These are phyloP conservation scores for Torymus auratus DNA, from an alignment of 2,888 invertebrate species.

Conservation along the genomic window DNA sequence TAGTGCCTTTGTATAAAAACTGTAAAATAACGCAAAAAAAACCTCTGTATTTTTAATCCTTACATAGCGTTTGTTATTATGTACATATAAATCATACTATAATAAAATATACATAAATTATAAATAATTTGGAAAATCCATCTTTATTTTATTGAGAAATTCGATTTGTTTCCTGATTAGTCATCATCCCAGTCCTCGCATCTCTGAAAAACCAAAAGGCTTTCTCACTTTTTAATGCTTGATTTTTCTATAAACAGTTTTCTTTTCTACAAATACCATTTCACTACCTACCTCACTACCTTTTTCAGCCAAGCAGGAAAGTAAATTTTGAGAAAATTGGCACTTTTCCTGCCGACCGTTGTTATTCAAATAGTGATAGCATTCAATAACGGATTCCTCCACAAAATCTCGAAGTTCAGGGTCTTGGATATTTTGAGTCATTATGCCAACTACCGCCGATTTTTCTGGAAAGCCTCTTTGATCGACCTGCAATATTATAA, in stretches of 20 bases:
- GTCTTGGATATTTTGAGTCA: slow-evolving; percentile 82
- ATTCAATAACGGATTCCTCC: slow-evolving; percentile 84
- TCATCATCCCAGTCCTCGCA: slow-evolving; percentile 86
- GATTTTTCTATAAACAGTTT: not conserved
- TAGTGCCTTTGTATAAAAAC: slow-evolving; percentile 58
- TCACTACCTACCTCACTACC: slow-evolving; percentile 78
- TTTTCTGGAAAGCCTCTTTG: slow-evolving; percentile 83
- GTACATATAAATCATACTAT: slow-evolving; percentile 52
- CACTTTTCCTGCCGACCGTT: slow-evolving; percentile 80
- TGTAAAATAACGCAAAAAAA: slow-evolving; percentile 55
- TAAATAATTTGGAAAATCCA: slow-evolving; percentile 9
- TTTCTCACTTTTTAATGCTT: slow-evolving; percentile 25
- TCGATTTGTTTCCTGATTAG: slow-evolving; percentile 44
- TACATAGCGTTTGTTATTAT: slow-evolving; percentile 52
- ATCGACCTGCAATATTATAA: slow-evolving; percentile 77
- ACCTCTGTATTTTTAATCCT: slow-evolving; percentile 52
- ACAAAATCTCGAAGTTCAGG: slow-evolving; percentile 83
- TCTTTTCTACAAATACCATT: not conserved
- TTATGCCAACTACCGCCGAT: slow-evolving; percentile 80
- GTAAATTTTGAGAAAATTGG: slow-evolving; percentile 81
- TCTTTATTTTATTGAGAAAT: not conserved
- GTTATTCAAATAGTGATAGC: slow-evolving; percentile 80
- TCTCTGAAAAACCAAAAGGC: slow-evolving; percentile 74
- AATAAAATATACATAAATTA: slow-evolving; percentile 44
- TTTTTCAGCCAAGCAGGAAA: slow-evolving; percentile 84